Percentiles rank a stretch among this genome's conserved stretches.
Conservation (phyloP, 2,113 vertebrate genomes). For the Falco punctatus region DNA sequence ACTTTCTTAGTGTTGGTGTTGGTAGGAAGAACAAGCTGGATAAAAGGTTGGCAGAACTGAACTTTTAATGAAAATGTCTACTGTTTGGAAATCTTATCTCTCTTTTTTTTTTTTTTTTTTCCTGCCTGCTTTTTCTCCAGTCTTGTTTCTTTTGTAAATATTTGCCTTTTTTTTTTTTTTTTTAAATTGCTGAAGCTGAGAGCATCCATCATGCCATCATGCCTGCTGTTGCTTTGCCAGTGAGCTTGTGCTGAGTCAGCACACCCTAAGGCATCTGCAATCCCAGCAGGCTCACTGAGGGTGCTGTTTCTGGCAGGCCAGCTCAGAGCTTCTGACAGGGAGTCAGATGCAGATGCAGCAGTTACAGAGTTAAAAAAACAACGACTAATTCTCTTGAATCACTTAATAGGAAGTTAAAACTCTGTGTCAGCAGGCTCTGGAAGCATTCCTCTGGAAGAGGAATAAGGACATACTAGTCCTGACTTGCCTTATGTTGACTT, state of each 20-base stretch:
- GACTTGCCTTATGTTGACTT: background rate
- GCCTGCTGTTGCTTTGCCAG: background rate
- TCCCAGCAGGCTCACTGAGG: too few species aligned
- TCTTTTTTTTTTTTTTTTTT: background rate
- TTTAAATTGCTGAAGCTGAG: background rate
- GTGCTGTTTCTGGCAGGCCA: background rate
- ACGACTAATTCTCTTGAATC: background rate
- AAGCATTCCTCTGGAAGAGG: too few species aligned
- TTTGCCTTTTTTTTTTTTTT: background rate
- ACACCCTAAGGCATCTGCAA: background rate
- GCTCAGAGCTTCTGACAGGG: background rate
- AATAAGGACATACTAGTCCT: background rate
- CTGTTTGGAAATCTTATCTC: background rate
- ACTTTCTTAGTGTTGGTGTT: background rate
- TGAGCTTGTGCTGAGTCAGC: background rate
- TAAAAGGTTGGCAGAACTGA: background rate
- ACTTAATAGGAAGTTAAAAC: background rate
- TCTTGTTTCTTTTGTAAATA: background rate
- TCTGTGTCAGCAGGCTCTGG: background rate
- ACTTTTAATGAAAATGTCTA: background rate
- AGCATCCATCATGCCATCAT: background rate
- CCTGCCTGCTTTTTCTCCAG: background rate
- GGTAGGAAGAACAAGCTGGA: background rate
- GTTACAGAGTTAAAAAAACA: background rate
- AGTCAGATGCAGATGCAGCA: background rate